Conservation (phyloP, 1,140 invertebrate genomes). For the Drosophila kikkawai region DNA sequence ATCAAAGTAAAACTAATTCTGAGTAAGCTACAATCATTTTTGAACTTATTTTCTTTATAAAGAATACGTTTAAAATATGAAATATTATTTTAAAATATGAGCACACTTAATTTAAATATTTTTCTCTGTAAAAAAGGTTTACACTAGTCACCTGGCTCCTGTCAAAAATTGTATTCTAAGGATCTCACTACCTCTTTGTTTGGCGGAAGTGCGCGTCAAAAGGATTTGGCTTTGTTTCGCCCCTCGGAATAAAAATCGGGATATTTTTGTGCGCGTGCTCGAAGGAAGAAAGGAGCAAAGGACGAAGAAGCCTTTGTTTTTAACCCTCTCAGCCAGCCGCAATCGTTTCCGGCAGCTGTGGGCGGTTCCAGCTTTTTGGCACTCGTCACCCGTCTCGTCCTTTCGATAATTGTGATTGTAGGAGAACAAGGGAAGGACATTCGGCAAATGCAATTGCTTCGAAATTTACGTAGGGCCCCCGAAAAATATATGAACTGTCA, state of each 20-base stretch:
- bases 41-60: not conserved
- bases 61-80: too few species aligned
- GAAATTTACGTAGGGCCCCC: constrained; percentile 61
- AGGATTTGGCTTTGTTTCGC: constrained; percentile 51
- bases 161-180: constrained; percentile 36
- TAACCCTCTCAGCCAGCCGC: constrained; percentile 46
- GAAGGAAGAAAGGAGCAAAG: not conserved
- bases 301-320: constrained; percentile 38
- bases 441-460: constrained; percentile 65
- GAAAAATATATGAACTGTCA: constrained; percentile 68
- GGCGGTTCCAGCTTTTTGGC: constrained; percentile 70
- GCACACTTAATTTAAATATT: not conserved
- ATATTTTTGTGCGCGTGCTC: constrained; percentile 55
- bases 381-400: constrained; percentile 38
- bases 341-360: constrained; percentile 80
- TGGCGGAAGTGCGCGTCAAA: constrained; percentile 70
- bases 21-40: too few species aligned
- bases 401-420: constrained; percentile 45
- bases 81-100: too few species aligned
- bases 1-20: not conserved
- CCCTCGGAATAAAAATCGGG: constrained; percentile 24
- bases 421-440: constrained; percentile 28
- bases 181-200: constrained; percentile 13
- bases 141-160: constrained; percentile 41
- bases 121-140: not conserved